Evolutionary conservation across 2,113 vertebrate species (phyloP).

Genomic region (Hiodon alosoides): DNA sequence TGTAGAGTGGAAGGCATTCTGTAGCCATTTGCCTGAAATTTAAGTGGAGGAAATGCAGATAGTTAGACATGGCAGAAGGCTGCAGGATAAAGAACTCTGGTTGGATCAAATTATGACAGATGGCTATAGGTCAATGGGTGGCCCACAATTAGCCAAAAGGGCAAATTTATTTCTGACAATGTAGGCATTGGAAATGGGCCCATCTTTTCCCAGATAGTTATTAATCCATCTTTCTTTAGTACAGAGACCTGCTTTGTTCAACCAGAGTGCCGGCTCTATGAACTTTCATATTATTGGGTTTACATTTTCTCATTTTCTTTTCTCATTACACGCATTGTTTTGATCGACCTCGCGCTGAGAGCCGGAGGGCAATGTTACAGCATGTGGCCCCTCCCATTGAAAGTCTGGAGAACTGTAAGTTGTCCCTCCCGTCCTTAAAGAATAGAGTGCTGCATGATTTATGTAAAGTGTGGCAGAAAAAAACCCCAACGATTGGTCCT

Average conservation of each 20-base stretch:
- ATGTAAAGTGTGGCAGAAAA: background rate
- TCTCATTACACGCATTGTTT: background rate
- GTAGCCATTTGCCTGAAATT: background rate
- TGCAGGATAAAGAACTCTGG: background rate
- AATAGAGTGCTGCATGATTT: background rate
- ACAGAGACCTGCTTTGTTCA: background rate
- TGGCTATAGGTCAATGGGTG: background rate
- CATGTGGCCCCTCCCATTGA: background rate
- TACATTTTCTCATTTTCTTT: background rate
- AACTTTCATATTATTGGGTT: too few relatives aligned
- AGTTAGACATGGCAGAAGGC: background rate
- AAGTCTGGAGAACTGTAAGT: background rate
- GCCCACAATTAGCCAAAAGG: slow-evolving; percentile 26
- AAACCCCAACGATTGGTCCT: background rate
- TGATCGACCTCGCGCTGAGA: background rate
- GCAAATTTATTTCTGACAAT: slow-evolving; percentile 25
- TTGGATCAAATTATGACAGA: slow-evolving; percentile 23
- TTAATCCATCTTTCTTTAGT: slow-evolving; percentile 25
- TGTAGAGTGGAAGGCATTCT: background rate
- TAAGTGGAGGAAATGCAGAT: background rate
- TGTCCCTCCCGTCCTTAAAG: background rate
- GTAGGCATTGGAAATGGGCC: slow-evolving; percentile 20
- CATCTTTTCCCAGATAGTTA: slow-evolving; percentile 21
- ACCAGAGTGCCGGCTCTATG: background rate
- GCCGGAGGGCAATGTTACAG: background rate